Percentiles rank a stretch among this genome's conserved stretches.
phyloP scores from a whole-genome alignment of 1,140 invertebrate species.

The Globodera ellingtonae region DNA sequence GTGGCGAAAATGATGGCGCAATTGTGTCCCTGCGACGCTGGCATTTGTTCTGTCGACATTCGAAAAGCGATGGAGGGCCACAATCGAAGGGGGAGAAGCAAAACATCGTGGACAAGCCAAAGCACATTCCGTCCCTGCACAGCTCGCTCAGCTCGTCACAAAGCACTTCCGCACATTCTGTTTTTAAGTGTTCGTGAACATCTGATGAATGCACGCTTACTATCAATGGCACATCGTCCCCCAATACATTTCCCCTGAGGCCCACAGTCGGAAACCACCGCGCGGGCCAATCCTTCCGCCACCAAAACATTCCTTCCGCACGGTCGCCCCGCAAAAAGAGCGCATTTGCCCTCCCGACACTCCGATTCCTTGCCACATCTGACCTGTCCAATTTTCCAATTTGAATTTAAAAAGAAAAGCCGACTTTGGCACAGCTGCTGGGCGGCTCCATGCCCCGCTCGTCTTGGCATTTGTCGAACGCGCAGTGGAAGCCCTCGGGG shows the following conservation, averaged over 20 bases:
- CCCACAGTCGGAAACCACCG: conserved; percentile 56
- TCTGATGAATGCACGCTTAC: conserved; percentile 39
- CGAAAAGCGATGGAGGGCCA: conserved; percentile 46
- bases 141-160: conserved; percentile 56
- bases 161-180: conserved; percentile 54
- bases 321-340: conserved; percentile 37
- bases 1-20: not conserved
- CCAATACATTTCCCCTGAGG: conserved; percentile 57
- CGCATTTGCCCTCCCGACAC: conserved; percentile 51
- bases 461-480: conserved; percentile 49
- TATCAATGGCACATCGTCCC: conserved; percentile 55
- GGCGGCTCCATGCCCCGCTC: conserved; percentile 37
- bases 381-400: conserved; percentile 40
- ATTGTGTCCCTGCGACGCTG: conserved; percentile 29
- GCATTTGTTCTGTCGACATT: conserved; percentile 53
- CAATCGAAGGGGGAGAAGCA: conserved; percentile 61
- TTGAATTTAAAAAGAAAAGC: conserved; percentile 12
- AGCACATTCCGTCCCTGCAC: conserved; percentile 58
- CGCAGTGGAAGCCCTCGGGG: conserved; percentile 51
- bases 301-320: conserved; percentile 60
- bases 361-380: conserved; percentile 49
- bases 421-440: conserved; percentile 46
- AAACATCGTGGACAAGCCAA: conserved; percentile 47
- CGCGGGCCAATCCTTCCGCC: conserved; percentile 51
- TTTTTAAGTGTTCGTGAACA: not conserved